Conservation (phyloP, 2,888 invertebrate genomes). For the Rhagonycha lutea region DNA sequence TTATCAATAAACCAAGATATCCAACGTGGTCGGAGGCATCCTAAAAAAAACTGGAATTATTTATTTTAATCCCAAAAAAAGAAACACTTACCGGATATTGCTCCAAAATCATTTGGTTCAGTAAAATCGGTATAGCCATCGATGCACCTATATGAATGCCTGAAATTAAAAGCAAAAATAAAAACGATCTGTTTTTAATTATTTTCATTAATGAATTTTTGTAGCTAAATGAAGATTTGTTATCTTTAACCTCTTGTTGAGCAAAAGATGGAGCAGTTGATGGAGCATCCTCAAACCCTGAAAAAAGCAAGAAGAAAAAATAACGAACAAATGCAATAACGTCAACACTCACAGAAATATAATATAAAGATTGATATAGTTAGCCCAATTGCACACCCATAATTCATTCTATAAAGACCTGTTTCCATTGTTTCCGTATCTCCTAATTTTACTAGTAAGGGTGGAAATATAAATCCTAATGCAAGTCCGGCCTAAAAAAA, state of each 20-base stretch:
- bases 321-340: not conserved
- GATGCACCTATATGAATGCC: conserved; percentile 1
- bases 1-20: conserved; percentile 61
- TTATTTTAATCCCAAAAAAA: not conserved
- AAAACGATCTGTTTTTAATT: not conserved
- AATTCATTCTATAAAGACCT: not conserved
- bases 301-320: not conserved
- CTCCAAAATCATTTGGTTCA: conserved; percentile 9
- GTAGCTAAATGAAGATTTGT: not conserved
- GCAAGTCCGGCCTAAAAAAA: not conserved
- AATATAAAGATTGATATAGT: not conserved
- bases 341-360: not conserved
- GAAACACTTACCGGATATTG: conserved; percentile 8
- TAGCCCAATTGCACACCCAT: not conserved
- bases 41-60: conserved; percentile 44
- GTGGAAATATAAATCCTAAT: not conserved
- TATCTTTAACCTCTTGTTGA: not conserved
- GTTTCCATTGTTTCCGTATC: not conserved
- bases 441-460: not conserved
- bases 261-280: not conserved
- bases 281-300: not conserved
- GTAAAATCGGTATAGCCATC: not conserved
- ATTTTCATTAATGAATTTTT: not conserved
- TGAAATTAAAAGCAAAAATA: not conserved
- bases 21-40: conserved; percentile 77